A percentile compares a stretch with the other conserved stretches of the same genome.
These are phyloP conservation scores for Lasioglossum morio DNA, from an alignment of 2,888 invertebrate genomes.

Conservation along the genomic window DNA sequence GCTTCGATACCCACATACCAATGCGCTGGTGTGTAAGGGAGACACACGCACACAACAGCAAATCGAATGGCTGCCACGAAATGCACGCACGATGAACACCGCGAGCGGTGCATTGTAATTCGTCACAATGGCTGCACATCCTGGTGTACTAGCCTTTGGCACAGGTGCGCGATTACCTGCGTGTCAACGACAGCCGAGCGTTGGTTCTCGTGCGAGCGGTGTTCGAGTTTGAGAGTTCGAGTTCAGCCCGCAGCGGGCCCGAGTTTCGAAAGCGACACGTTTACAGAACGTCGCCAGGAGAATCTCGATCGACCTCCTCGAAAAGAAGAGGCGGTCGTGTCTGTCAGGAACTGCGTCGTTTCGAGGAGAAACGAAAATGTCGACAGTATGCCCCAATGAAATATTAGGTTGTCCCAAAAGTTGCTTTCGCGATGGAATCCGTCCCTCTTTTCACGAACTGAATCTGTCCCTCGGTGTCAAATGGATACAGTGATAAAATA, in stretches of 20 bases:
- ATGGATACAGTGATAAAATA: too few species aligned
- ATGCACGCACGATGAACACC: conserved; percentile 69
- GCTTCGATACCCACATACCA: conserved; percentile 37
- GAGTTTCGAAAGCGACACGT: conserved; percentile 55
- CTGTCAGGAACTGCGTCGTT: neutral
- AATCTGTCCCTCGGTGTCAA: too few species aligned
- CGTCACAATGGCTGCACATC: conserved; percentile 82
- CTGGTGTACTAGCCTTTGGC: conserved; percentile 80
- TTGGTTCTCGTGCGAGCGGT: conserved; percentile 5
- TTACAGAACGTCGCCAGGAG: conserved; percentile 8
- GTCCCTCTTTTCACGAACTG: too few species aligned
- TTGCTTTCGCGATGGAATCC: too few species aligned
- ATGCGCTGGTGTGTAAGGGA: neutral
- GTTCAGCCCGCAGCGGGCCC: conserved; percentile 39
- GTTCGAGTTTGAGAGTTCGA: neutral
- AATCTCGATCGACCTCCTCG: neutral
- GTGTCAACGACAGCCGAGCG: conserved; percentile 76
- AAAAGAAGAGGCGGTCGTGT: neutral
- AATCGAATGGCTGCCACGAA: conserved; percentile 46
- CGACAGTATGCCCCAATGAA: neutral
- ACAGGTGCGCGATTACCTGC: conserved; percentile 75
- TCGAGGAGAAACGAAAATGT: neutral
- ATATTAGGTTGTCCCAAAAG: too few species aligned
- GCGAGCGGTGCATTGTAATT: conserved; percentile 79
- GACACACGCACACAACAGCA: neutral